These are phyloP conservation scores for Acrocephalus arundinaceus DNA, from an alignment of 2,113 vertebrate genomes.

Conservation along the genomic window DNA sequence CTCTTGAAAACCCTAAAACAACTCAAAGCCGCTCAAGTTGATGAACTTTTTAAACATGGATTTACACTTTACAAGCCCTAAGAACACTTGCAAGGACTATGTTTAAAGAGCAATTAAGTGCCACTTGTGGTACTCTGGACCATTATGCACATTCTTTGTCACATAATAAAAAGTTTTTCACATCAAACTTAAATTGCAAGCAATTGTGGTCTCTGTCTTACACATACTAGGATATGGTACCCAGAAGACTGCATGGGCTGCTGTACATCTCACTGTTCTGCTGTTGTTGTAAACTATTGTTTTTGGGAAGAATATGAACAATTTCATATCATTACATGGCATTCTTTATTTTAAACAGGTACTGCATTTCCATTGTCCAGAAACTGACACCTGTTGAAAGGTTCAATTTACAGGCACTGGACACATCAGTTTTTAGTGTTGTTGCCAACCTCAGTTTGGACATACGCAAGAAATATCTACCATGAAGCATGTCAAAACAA, in stretches of 20 bases:
- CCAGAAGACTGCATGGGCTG: not conserved
- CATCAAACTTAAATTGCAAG: not conserved
- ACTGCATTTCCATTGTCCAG: not conserved
- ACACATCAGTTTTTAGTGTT: not conserved
- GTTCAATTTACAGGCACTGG: not conserved
- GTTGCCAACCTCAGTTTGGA: not conserved
- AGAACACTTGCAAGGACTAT: not conserved
- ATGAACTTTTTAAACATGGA: not conserved
- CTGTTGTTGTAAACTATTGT: not conserved
- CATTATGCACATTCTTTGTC: not conserved
- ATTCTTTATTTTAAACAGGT: slow-evolving; percentile 1
- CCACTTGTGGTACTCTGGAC: not conserved
- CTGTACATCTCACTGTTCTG: not conserved
- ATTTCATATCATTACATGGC: not conserved
- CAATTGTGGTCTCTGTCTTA: not conserved
- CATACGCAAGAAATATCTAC: not conserved
- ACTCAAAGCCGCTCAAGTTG: not conserved
- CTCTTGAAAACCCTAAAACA: not conserved
- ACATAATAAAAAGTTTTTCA: slow-evolving; percentile 3
- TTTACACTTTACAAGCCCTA: not conserved
- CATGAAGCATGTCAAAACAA: not conserved
- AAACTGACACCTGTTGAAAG: not conserved
- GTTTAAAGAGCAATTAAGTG: not conserved
- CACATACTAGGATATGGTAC: not conserved
- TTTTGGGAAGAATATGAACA: not conserved